Percentiles rank a stretch among this genome's conserved stretches.
Evolutionary conservation across 1,140 invertebrate species (phyloP).

Genomic region (Penaeus vannamei): DNA sequence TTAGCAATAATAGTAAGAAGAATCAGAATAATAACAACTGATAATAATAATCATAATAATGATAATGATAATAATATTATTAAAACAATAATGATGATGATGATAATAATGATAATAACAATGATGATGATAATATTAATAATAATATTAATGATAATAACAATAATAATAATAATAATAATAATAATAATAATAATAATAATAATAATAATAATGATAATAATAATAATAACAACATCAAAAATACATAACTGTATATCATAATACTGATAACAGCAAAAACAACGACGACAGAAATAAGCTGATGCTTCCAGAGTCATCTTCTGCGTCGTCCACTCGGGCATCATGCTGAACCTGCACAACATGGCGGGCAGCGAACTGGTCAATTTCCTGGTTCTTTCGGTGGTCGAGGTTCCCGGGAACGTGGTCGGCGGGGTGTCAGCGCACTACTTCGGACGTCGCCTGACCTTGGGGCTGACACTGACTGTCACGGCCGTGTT

Average conservation of each 20-base stretch:
- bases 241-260: background rate
- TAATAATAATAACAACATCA: too few relatives aligned
- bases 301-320: constrained; percentile 73
- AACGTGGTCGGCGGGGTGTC: constrained; percentile 72
- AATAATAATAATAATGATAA: too few relatives aligned
- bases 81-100: too few relatives aligned
- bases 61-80: too few relatives aligned
- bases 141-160: too few relatives aligned
- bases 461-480: constrained; percentile 72
- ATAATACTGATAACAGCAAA: background rate
- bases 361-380: constrained; percentile 79
- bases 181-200: too few relatives aligned
- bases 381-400: constrained; percentile 79
- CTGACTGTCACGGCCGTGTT: constrained; percentile 68
- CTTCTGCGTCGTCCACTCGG: constrained; percentile 77
- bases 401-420: constrained; percentile 77
- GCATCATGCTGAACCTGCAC: constrained; percentile 77
- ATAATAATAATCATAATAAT: too few relatives aligned
- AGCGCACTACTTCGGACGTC: constrained; percentile 74
- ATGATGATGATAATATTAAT: too few relatives aligned
- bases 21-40: too few relatives aligned
- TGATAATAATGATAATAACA: too few relatives aligned
- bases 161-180: too few relatives aligned
- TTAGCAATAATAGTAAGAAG: too few relatives aligned
- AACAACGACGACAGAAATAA: background rate